Conservation (phyloP, 2,797 vertebrate species). For the Fratercula arctica region DNA sequence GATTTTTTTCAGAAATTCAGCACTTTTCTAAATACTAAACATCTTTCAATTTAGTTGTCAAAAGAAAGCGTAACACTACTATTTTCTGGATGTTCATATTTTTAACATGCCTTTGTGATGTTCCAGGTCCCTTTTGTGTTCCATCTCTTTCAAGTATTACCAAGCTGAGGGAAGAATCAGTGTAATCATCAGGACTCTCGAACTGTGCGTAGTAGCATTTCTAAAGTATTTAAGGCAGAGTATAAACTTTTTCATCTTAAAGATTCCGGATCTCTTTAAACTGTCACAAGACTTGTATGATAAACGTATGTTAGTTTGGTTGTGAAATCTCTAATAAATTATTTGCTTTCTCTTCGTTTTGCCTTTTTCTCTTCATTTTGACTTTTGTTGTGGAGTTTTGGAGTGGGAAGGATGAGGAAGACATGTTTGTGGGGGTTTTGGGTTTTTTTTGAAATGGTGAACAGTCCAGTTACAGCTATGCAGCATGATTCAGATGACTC, state of each 20-base stretch:
- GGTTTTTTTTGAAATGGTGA: background rate
- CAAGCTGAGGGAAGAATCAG: slow-evolving; percentile 64
- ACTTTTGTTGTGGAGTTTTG: background rate
- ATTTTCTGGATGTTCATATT: slow-evolving; percentile 8
- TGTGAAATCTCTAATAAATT: slow-evolving; percentile 76
- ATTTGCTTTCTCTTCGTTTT: slow-evolving; percentile 58
- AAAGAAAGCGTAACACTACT: background rate
- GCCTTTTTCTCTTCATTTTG: slow-evolving; percentile 11
- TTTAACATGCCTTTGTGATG: slow-evolving; percentile 73
- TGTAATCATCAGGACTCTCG: slow-evolving; percentile 55
- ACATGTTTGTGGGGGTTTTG: too few species aligned
- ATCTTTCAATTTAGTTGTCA: background rate
- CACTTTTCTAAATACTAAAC: slow-evolving; percentile 49
- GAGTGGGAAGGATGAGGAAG: background rate
- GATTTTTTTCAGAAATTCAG: slow-evolving; percentile 34
- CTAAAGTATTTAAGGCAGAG: slow-evolving; percentile 59
- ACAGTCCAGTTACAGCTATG: background rate
- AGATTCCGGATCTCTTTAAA: slow-evolving; percentile 13
- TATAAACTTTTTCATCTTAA: slow-evolving; percentile 15
- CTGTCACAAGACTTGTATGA: background rate
- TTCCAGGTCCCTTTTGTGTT: slow-evolving; percentile 80
- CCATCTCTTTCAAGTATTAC: slow-evolving; percentile 65
- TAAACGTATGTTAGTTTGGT: slow-evolving; percentile 35
- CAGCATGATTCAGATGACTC: background rate
- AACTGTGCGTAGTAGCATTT: slow-evolving; percentile 76